These are phyloP conservation scores for Drosophila watanabei DNA, from an alignment of 1,140 invertebrate genomes.

Conservation along the genomic window DNA sequence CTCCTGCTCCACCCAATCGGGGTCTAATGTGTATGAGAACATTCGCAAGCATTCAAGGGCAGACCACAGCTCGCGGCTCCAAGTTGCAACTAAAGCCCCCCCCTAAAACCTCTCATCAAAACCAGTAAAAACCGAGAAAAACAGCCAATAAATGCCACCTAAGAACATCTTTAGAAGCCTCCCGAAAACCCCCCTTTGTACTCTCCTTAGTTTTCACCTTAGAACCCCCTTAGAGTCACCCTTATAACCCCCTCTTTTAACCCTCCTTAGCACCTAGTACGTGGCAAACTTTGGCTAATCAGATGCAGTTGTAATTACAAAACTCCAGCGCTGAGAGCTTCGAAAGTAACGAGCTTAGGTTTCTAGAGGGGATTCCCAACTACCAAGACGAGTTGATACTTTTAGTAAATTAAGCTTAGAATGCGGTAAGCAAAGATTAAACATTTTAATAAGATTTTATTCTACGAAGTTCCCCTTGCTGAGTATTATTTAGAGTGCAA, in stretches of 20 bases:
- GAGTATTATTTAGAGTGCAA: background rate
- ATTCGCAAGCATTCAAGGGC: conserved; percentile 31
- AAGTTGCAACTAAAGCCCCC: background rate
- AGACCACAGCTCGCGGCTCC: conserved; percentile 21
- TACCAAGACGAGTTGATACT: conserved; percentile 7
- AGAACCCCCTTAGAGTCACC: background rate
- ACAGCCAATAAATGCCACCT: background rate
- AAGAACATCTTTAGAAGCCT: no score
- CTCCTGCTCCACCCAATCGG: background rate
- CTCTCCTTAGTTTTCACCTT: no score
- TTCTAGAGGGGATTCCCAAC: background rate
- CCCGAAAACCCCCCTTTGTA: no score
- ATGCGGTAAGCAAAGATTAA: no score
- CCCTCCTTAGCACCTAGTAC: background rate
- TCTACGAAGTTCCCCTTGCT: background rate
- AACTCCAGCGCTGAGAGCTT: conserved; percentile 37
- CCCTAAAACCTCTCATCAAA: background rate
- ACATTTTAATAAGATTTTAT: background rate
- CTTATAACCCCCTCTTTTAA: background rate
- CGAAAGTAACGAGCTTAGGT: conserved; percentile 6
- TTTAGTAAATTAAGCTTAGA: background rate
- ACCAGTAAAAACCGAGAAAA: background rate
- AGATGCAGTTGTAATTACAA: conserved; percentile 72
- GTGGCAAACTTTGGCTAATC: conserved; percentile 57
- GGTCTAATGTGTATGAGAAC: conserved; percentile 40